Evolutionary conservation across 2,113 vertebrate species (phyloP).

Genomic region (Muscicapa adusta): DNA sequence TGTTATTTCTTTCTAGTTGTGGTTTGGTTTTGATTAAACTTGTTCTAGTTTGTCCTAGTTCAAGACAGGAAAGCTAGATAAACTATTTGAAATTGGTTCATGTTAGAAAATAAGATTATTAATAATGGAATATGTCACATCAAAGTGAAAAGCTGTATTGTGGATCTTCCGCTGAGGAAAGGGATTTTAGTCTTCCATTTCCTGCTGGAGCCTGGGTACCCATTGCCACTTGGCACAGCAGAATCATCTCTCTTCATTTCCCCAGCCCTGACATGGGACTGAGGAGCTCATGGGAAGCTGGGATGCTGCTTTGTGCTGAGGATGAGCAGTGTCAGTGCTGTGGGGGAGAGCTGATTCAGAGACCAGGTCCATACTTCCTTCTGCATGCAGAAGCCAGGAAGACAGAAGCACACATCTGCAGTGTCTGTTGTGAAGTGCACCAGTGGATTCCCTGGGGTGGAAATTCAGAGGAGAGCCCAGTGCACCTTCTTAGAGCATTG

Average conservation of each 20-base stretch:
- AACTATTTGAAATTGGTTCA: not conserved
- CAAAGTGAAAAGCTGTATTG: not conserved
- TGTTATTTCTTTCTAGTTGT: not conserved
- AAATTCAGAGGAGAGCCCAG: not conserved
- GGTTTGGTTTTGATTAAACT: not conserved
- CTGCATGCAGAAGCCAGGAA: not conserved
- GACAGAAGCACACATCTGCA: not conserved
- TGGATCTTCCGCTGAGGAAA: not conserved
- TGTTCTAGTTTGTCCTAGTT: not conserved
- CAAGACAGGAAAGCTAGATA: not conserved
- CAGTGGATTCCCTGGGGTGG: not conserved
- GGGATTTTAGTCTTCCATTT: not conserved
- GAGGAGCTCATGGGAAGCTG: not conserved
- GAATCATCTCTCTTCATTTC: not conserved
- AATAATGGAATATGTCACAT: not conserved
- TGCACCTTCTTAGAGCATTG: not conserved
- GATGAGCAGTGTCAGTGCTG: not conserved
- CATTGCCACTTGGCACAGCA: rapidly evolving
- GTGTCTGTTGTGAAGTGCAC: not conserved
- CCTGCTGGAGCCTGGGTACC: not conserved
- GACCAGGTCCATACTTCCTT: not conserved
- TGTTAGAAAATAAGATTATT: not conserved
- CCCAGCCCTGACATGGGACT: not conserved
- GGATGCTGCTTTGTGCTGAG: not conserved
- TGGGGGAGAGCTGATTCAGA: not conserved